Base-by-base conservation (phyloP, 2,888 invertebrate genomes). In the Platynereis dumerilii region DNA sequence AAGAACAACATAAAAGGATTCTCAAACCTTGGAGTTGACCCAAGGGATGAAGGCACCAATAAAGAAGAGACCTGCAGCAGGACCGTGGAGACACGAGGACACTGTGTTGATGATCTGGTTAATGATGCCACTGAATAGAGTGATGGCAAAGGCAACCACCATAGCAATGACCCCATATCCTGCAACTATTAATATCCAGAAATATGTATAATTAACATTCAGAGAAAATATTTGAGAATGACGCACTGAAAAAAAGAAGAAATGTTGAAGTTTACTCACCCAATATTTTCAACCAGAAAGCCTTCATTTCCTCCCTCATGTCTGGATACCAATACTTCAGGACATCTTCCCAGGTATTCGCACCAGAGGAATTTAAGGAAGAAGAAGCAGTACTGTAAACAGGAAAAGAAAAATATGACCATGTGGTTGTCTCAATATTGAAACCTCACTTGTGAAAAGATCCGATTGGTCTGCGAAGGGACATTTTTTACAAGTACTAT, bases 71-170 rank as follows among this genome's bases (percentile, higher is more conserved):
- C 20, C 48, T 20, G 48, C 48, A 48, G 48, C 22, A n/a, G 48
- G 48, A 20, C 48, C 48, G 5, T 22, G 20, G 7, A 48, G 20
- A n/a, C n/a, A n/a, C 3, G 20, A 20, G 7, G 48, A 20, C 5
- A 48, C n/a, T 48, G 48, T 48, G 48, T 7, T n/a, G 20, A 48
- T 48, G 48, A 48, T 48, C n/a, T 48, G 48, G 20, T 20, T 22
- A 7, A 48, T 48, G 22, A 22, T 48, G 48, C 48, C 48, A 48
- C 48, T 22, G n/a, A 48, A 20, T 5, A 22, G 7, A 48, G 48
- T 22, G 22, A 48, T 48, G 20, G 48, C 7, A 12, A 48, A 48
- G 7, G 48, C 48, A n/a, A 48, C 48, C 48, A 48, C 7, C 3
- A 22, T 48, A n/a, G 48, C n/a, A 5, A 48, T 48, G 3, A 48